Conservation (phyloP, 2,888 invertebrate genomes). For the Drosophila anomalata region DNA sequence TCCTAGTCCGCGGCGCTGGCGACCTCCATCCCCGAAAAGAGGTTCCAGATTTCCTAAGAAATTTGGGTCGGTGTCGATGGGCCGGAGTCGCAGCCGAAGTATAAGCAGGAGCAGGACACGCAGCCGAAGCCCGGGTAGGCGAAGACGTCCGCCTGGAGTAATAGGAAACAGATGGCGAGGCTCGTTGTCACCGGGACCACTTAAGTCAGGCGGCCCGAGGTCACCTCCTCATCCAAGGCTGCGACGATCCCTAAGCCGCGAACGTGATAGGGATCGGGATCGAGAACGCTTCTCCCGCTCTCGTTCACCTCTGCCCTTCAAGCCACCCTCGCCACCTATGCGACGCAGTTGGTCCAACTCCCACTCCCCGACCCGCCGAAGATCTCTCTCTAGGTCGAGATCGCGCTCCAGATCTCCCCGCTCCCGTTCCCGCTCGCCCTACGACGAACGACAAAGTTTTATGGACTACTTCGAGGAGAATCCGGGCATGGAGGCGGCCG, state of each 20-base stretch:
- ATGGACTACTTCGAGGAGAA: constrained; percentile 67
- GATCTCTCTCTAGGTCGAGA: constrained; percentile 17
- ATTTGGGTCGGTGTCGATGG: constrained; percentile 16
- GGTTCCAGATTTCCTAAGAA: constrained; percentile 45
- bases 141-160: constrained; percentile 42
- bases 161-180: constrained; percentile 57
- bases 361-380: constrained; percentile 22
- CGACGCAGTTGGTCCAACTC: constrained; percentile 76
- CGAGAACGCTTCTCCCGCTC: constrained; percentile 72
- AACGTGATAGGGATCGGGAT: constrained; percentile 12
- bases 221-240: constrained; percentile 54
- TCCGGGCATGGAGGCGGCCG: constrained; percentile 55
- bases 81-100: constrained; percentile 73
- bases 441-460: constrained; percentile 32
- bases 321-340: constrained; percentile 83
- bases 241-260: constrained; percentile 73
- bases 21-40: constrained; percentile 61
- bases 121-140: constrained; percentile 75
- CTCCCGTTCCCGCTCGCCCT: constrained; percentile 44
- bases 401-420: constrained; percentile 31
- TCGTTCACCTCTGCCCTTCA: constrained; percentile 81
- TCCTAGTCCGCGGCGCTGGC: constrained; percentile 63
- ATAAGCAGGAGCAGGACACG: constrained; percentile 73
- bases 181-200: constrained; percentile 57
- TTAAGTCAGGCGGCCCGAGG: constrained; percentile 28